Conservation (phyloP, 2,888 invertebrate genomes). For the Empis livida region DNA sequence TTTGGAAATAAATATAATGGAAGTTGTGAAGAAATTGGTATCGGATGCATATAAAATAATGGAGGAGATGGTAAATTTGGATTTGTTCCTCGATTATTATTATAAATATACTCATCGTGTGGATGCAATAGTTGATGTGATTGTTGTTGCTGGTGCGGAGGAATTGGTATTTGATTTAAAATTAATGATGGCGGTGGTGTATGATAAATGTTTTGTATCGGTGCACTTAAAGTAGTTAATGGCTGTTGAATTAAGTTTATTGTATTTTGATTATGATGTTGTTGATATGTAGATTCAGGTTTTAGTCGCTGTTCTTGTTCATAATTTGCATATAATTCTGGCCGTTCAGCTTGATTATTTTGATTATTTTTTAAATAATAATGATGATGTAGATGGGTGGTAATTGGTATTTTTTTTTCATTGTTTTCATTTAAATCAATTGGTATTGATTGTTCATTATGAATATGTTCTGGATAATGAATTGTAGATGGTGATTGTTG, state of each 20-base stretch:
- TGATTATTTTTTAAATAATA: slow-evolving; percentile 21
- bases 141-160: neutral
- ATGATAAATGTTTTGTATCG: neutral
- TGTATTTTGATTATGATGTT: slow-evolving; percentile 18
- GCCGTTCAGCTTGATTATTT: neutral
- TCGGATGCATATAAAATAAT: slow-evolving; percentile 10
- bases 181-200: slow-evolving; percentile 7
- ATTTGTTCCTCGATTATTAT: neutral
- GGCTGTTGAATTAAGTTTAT: slow-evolving; percentile 18
- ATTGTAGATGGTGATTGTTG: slow-evolving; percentile 4
- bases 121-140: neutral
- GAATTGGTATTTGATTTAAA: slow-evolving; percentile 9
- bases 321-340: neutral
- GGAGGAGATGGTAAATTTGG: neutral
- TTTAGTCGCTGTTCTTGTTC: slow-evolving; percentile 2
- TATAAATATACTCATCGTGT: neutral
- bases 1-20: slow-evolving; percentile 18
- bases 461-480: slow-evolving; percentile 4
- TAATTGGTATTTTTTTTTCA: slow-evolving; percentile 13
- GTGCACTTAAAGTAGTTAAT: slow-evolving; percentile 19
- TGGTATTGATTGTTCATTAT: neutral
- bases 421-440: neutral
- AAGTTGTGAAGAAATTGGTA: slow-evolving; percentile 13
- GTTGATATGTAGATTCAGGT: neutral
- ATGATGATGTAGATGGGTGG: slow-evolving; percentile 36